phyloP scores from a whole-genome alignment of 2,113 vertebrate species.

The Climacteris rufus region DNA sequence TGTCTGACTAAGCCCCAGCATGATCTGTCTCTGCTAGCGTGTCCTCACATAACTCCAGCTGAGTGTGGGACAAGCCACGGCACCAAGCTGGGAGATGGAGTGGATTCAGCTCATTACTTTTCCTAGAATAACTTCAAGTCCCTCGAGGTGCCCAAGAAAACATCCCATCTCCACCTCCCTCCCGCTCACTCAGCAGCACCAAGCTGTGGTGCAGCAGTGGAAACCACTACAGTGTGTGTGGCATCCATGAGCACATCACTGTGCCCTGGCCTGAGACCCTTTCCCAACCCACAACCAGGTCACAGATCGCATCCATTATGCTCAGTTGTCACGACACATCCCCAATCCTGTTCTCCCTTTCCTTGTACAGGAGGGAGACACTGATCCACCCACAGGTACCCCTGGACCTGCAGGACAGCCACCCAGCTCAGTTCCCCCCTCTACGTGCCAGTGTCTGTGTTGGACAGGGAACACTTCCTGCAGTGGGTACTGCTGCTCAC shows the following conservation, averaged over 20 bases:
- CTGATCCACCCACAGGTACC: background rate
- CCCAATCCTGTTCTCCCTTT: background rate
- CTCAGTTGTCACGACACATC: background rate
- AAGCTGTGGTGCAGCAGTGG: accelerated
- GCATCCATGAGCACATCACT: accelerated
- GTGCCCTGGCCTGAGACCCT: accelerated
- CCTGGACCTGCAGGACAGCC: background rate
- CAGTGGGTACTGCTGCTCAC: too few relatives aligned
- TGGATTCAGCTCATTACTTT: background rate
- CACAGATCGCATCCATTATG: background rate
- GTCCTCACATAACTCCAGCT: background rate
- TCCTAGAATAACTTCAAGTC: conserved; percentile 39
- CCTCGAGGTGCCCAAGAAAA: background rate
- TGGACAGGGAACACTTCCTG: background rate
- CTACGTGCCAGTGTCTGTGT: accelerated
- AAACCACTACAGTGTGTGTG: background rate
- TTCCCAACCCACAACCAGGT: background rate
- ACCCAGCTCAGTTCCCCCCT: background rate
- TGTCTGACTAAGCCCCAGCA: background rate
- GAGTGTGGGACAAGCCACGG: background rate
- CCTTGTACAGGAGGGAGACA: accelerated
- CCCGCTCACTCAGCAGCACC: background rate
- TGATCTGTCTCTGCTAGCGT: accelerated
- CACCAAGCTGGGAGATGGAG: background rate
- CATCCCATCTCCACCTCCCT: background rate